Evolutionary conservation across 2,113 vertebrate species (phyloP).

Genomic region (Stigmatopora nigra): DNA sequence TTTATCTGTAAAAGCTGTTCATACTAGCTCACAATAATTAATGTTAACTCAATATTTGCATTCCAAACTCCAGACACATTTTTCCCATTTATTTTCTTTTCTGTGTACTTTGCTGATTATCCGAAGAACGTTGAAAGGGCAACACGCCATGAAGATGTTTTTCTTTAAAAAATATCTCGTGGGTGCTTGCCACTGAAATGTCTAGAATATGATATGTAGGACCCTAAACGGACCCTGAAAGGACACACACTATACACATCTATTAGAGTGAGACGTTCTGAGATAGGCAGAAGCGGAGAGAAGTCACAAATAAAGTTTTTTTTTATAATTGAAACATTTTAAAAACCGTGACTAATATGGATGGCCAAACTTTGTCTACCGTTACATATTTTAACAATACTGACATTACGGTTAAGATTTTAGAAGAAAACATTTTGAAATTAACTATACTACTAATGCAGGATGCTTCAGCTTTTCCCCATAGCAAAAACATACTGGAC

Average conservation of each 20-base stretch:
- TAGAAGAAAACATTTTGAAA: not conserved
- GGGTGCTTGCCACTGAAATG: constrained; percentile 27
- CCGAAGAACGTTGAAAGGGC: constrained; percentile 34
- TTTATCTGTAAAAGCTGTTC: not conserved
- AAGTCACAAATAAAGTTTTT: constrained; percentile 7
- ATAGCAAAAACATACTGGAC: not conserved
- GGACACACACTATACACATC: constrained; percentile 16
- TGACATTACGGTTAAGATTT: not conserved
- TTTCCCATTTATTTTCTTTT: constrained; percentile 39
- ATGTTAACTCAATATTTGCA: not conserved
- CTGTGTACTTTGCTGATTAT: constrained; percentile 13
- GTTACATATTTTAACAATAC: not conserved
- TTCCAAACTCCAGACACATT: constrained; percentile 14
- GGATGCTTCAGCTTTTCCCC: not conserved
- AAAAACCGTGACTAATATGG: constrained; percentile 32
- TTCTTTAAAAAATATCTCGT: constrained; percentile 23
- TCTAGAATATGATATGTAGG: constrained; percentile 15
- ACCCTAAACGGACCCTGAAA: constrained; percentile 20
- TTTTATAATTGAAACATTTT: constrained; percentile 16
- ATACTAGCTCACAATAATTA: not conserved
- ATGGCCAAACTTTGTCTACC: constrained; percentile 20
- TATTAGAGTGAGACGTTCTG: constrained; percentile 2
- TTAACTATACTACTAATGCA: not conserved
- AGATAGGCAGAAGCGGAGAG: constrained; percentile 14
- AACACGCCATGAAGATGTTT: constrained; percentile 26